phyloP scores from a whole-genome alignment of 2,888 invertebrate genomes.

The Hemistola chrysoprasaria region DNA sequence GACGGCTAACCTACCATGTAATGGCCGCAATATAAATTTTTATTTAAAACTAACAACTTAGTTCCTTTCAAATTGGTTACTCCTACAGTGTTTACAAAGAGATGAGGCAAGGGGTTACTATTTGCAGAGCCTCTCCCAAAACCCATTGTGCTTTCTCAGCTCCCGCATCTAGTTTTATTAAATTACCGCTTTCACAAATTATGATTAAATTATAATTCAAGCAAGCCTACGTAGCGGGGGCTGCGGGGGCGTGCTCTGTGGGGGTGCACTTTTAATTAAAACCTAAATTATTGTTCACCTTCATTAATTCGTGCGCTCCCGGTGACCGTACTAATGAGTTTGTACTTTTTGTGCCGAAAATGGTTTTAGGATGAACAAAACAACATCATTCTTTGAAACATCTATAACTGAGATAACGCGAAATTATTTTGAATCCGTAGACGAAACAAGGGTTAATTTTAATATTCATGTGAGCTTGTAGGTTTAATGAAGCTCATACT shows the following conservation, averaged over 20 bases:
- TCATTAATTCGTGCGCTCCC: constrained; percentile 79
- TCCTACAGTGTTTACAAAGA: too few relatives aligned
- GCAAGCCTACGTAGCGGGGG: constrained; percentile 33
- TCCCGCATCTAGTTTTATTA: constrained; percentile 21
- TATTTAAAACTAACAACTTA: too few relatives aligned
- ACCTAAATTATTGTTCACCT: constrained; percentile 82
- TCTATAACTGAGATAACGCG: background rate
- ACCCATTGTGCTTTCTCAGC: constrained; percentile 10
- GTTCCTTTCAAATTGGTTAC: too few relatives aligned
- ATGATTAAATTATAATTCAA: constrained; percentile 20
- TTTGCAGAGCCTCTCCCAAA: constrained; percentile 10
- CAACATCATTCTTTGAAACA: constrained; percentile 24
- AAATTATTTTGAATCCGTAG: constrained; percentile 10
- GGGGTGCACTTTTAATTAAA: constrained; percentile 81
- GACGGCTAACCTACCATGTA: too few relatives aligned
- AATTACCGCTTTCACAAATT: constrained; percentile 24
- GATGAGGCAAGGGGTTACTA: constrained; percentile 5
- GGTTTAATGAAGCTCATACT: too few relatives aligned
- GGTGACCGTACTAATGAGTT: constrained; percentile 76
- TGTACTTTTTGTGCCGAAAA: constrained; percentile 69
- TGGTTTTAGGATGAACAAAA: constrained; percentile 38
- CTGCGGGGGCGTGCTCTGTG: constrained; percentile 62
- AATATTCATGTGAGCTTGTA: too few relatives aligned
- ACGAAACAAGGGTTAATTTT: background rate
- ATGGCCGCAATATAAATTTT: too few relatives aligned